Base-by-base conservation (phyloP, 2,888 invertebrate species). In the Bimastos eiseni region DNA sequence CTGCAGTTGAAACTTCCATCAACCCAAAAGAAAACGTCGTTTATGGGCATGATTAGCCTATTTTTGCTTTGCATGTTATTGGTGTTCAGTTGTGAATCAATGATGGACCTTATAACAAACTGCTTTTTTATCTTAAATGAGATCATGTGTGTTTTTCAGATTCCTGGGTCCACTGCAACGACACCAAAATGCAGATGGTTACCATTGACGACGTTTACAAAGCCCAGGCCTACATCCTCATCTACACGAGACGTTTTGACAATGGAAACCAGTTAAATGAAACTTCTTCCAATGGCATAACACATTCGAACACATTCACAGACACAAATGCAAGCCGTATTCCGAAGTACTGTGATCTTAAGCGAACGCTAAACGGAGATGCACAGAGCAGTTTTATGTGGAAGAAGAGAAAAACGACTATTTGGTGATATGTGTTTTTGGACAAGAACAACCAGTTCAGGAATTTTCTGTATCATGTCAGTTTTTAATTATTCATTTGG, bases 131-230 rank as follows among this genome's bases (percentile, higher is more conserved):
- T 91, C 83, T 89, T 90, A 84, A 93, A n/a, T 89, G 89, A 34
- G 41, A 34, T 30, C n/a, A 24, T 11, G 70, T 37, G 34, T 70
- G 19, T 19, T 30, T 90, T 92, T 89, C 93, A 94, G 94, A 93
- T 83, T 94, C 95, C 13, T 95, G 95, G 95, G 92, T 95, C 33
- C 93, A 95, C 92, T 95, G 95, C 91, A 95, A 95, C 92, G 95
- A 95, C 92, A 93, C 94, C 0, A 92, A 93, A 41, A 93, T 95
- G 91, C 93, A 94, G 91, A 92, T 93, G 41, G 93, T 93, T 44
- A 89, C 92, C 3, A 36, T 94, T 49, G 93, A 94, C 21, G 94
- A 95, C 33, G 95, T 95, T 36, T 92, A 94, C 30, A 91, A 92
- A 37, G 93, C 94, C 70, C 95, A 95, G 92, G 94, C 94, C 8